Evolutionary conservation across 2,888 invertebrate genomes (phyloP).

Genomic region (Drosophila ustulata): DNA sequence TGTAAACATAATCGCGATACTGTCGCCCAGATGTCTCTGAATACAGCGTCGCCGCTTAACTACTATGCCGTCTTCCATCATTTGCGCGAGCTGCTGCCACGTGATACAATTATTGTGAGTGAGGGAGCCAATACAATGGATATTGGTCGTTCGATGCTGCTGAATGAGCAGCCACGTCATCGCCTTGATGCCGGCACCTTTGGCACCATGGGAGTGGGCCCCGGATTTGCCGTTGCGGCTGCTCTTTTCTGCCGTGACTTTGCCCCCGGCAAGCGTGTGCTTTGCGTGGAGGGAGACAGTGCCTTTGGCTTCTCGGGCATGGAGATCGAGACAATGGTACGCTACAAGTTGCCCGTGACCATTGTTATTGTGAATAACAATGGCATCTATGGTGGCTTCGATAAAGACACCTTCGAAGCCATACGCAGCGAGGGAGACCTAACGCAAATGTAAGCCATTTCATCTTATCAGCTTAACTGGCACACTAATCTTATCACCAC

Average conservation of each 20-base stretch:
- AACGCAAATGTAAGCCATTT: conserved; percentile 89
- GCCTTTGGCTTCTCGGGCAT: conserved; percentile 99
- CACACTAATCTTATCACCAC: conserved; percentile 44
- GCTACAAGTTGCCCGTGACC: conserved; percentile 96
- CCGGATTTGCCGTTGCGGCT: conserved; percentile 96
- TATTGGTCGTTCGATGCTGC: conserved; percentile 95
- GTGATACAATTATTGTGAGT: conserved; percentile 95
- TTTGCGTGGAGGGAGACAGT: conserved; percentile 98
- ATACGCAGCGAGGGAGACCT: conserved; percentile 90
- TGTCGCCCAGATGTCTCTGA: conserved; percentile 88
- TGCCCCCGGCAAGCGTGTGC: conserved; percentile 92
- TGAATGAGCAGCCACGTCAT: conserved; percentile 93
- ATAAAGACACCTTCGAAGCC: conserved; percentile 90
- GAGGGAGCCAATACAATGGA: conserved; percentile 99
- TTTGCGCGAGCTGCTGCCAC: conserved; percentile 91
- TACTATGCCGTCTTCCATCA: conserved; percentile 97
- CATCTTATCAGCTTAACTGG: conserved; percentile 35
- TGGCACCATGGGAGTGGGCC: conserved; percentile 98
- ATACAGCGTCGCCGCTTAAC: conserved; percentile 92
- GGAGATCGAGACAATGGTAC: conserved; percentile 98
- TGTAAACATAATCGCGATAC: conserved; percentile 91
- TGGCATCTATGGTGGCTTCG: conserved; percentile 96
- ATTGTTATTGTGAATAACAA: conserved; percentile 97
- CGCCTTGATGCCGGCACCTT: conserved; percentile 98
- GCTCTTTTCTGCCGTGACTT: conserved; percentile 94